Evolutionary conservation across 2,888 invertebrate species (phyloP).

Genomic region (Oscheius sp.): DNA sequence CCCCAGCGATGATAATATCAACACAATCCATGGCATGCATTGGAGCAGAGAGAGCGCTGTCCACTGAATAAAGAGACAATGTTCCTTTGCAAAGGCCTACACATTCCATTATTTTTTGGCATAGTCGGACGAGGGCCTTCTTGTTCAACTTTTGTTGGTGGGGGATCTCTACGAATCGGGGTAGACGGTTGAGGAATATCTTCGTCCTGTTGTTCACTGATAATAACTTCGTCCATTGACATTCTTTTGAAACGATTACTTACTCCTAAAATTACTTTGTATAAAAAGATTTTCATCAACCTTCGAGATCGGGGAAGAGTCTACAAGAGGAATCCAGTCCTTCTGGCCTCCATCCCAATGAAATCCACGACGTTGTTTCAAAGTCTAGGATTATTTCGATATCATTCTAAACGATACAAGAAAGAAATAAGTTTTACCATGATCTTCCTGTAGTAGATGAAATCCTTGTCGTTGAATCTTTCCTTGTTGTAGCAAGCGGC

Average conservation of each 20-base stretch:
- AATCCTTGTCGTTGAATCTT: constrained; percentile 55
- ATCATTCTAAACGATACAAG: constrained; percentile 62
- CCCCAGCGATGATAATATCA: constrained; percentile 62
- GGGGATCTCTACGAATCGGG: constrained; percentile 35
- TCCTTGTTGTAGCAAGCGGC: constrained; percentile 56
- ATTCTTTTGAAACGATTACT: constrained; percentile 6
- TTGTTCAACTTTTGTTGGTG: constrained; percentile 41
- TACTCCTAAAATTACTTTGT: background rate
- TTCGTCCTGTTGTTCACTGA: constrained; percentile 10
- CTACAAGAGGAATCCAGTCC: constrained; percentile 62
- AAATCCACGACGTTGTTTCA: constrained; percentile 57
- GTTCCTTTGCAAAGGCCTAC: no score
- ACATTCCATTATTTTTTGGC: constrained; percentile 58
- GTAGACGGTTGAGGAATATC: constrained; percentile 17
- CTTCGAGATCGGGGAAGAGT: constrained; percentile 67
- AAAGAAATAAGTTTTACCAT: constrained; percentile 38
- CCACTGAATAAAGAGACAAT: constrained; percentile 44
- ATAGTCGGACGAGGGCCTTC: constrained; percentile 46
- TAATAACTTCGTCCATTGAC: background rate
- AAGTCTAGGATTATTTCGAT: constrained; percentile 67
- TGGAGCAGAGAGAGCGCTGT: constrained; percentile 58
- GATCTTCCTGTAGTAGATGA: constrained; percentile 54
- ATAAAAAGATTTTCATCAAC: no score
- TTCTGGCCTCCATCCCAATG: constrained; percentile 65
- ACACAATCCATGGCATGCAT: constrained; percentile 68